Conservation (phyloP, 2,888 invertebrate species). For the Drosophila sordidula region DNA sequence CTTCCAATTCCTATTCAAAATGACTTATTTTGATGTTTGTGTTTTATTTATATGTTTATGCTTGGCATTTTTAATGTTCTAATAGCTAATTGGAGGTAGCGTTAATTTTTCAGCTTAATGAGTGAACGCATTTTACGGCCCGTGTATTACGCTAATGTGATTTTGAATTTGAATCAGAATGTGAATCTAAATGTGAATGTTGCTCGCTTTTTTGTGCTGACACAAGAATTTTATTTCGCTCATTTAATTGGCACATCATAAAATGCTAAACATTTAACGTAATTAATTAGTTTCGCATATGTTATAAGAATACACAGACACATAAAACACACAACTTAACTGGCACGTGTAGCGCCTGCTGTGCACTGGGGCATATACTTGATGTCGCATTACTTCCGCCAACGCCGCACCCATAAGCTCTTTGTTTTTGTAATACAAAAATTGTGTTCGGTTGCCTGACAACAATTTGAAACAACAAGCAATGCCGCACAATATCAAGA, state of each 20-base stretch:
- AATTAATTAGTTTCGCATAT: conserved; percentile 59
- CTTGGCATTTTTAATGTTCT: conserved; percentile 17
- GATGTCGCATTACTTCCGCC: conserved; percentile 50
- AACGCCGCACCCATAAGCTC: conserved; percentile 41
- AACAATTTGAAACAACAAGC: conserved; percentile 14
- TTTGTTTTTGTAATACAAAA: conserved; percentile 4
- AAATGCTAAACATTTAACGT: conserved; percentile 55
- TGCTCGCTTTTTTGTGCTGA: conserved; percentile 15
- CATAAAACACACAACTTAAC: not conserved
- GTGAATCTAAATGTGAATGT: conserved; percentile 9
- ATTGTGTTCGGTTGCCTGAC: conserved; percentile 7
- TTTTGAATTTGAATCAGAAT: conserved; percentile 6
- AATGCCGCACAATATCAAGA: conserved; percentile 4
- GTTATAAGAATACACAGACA: conserved; percentile 1
- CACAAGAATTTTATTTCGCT: conserved; percentile 46
- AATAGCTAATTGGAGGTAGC: conserved; percentile 25
- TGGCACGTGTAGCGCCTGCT: conserved; percentile 56
- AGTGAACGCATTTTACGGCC: conserved; percentile 39
- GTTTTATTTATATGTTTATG: not conserved
- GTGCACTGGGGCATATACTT: conserved; percentile 53
- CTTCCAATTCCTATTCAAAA: conserved; percentile 18
- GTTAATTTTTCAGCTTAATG: conserved; percentile 14
- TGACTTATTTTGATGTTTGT: conserved; percentile 12
- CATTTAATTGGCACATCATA: conserved; percentile 70
- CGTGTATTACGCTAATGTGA: conserved; percentile 25